Evolutionary conservation across 1,140 invertebrate species (phyloP), one percentile per base, ranked within the genome.

Genomic region (Drosophila bipectinata): DNA sequence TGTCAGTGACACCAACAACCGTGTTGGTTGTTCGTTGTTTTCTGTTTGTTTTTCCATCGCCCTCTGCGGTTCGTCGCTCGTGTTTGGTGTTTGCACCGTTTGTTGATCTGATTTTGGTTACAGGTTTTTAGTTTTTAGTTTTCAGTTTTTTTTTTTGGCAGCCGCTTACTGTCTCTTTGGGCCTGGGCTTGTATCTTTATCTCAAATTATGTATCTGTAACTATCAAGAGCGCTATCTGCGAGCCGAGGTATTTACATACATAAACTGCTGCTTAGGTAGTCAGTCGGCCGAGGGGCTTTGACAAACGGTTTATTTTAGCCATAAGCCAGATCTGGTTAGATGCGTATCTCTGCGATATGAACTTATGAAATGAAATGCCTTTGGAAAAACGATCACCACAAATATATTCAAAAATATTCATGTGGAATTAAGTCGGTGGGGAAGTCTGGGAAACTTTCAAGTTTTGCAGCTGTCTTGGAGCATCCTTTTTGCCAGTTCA

Each of bases 311-410:
- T 69, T 59, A 45, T 78, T 82, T 59, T 48, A 41, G 73, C 47
- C 77, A 73, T 77, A 85, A 75, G 59, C 67, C 57, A 58, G 52
- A 72, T 52, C 75, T 58, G 21, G 10, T 44, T 32, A 66, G 79
- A 82, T 82, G 37, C 62, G 12, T 74, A 82, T 82, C 79, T 66
- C 53, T 34, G 18, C 32, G 58, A 72, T 72, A 64, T 82, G 56
- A 84, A 79, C 67, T 77, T 84, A 74, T 74, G 57, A 84, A 79
- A 73, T 84, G 59, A 84, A 79, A 73, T 84, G 59, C 62, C 47
- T 5, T 60, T 55, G 55, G 61, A 47, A 39, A 44, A 49, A 28
- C 62, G 63, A 57, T 69, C 64, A 49, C 12, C 51, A 9, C 15
- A 56, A 69, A 69, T 49, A 30, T 69, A 69, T 69, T 61, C 49